These are phyloP conservation scores for Leucoraja ocellata DNA, from an alignment of 2,797 vertebrate species.

Conservation along the genomic window DNA sequence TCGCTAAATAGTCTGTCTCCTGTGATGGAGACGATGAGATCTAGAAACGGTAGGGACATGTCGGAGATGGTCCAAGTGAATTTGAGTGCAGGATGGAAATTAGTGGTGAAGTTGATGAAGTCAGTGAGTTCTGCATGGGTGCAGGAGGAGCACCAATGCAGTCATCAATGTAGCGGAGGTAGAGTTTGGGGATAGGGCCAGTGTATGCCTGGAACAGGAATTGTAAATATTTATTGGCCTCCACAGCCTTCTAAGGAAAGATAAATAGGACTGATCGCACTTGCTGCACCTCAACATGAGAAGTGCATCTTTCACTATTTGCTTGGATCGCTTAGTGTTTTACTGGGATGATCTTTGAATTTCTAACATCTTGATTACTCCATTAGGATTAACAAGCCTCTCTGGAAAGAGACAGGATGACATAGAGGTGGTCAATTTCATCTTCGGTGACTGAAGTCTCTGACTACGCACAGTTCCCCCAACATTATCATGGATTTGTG, in stretches of 20 bases:
- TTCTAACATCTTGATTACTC: background rate
- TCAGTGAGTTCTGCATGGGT: too few species aligned
- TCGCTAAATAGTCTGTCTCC: too few species aligned
- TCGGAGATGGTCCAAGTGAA: too few species aligned
- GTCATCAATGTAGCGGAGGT: too few species aligned
- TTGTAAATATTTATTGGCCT: too few species aligned
- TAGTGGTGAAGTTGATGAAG: too few species aligned
- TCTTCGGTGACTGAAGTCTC: background rate
- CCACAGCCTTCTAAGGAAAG: background rate
- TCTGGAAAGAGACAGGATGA: background rate
- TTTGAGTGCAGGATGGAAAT: too few species aligned
- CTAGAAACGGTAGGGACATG: too few species aligned
- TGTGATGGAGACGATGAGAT: too few species aligned
- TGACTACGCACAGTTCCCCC: background rate
- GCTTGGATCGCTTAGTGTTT: background rate
- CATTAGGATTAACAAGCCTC: background rate
- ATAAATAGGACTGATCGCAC: background rate
- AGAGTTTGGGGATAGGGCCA: too few species aligned
- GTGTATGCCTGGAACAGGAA: too few species aligned
- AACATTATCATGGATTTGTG: background rate
- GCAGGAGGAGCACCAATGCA: too few species aligned
- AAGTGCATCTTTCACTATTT: background rate
- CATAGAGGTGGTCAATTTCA: background rate
- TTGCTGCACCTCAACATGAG: slow-evolving; percentile 5
- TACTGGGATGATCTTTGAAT: background rate